Evolutionary conservation across 2,888 invertebrate species (phyloP), one percentile per base, ranked within the genome.

Genomic region (Drosophila barbarae): DNA sequence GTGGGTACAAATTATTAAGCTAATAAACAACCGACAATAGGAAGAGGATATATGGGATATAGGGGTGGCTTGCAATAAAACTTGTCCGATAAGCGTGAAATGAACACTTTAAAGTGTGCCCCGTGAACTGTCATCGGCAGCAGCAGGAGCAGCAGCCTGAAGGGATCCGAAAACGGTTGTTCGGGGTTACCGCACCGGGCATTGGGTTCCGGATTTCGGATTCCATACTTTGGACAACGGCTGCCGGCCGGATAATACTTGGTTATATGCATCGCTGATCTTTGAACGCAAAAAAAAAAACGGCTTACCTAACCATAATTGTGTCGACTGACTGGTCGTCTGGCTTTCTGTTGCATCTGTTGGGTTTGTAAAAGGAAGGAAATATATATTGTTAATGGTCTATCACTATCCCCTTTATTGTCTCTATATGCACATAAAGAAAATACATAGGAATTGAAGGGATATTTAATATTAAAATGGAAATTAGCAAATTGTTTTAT

Each of bases 71-170:
- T 35, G 23, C 53, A 71, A 61, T 30, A 73, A 70, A 73, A 55
- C 53, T 63, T 71, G 72, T 73, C 73, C 32, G 86, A 86, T 83
- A 86, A 87, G 84, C 87, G 85, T 86, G 73, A 86, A 87, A 84
- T 82, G 54, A 36, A 69, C 74, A 73, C 67, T 73, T 72, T 64
- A 65, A 76, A 63, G 44, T 58, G 44, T 50, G 76, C 52, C 73
- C 78, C 66, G 59, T 72, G 68, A 76, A 71, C 81, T 79, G 79
- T 79, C 85, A 79, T 63, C 79, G 71, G 84, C 79, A 84, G 83
- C 68, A 26, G 21, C 85, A 79, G 63, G 83, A 72, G 81, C 85
- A 82, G 79, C 68, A n/a, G n/a, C 42, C 26, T 26, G 26, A 51
- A 39, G 50, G 53, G 39, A 50, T 36, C 50, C 35, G 36, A 36